These are phyloP conservation scores for Tapera naevia DNA, from an alignment of 2,797 vertebrate genomes.

Conservation along the genomic window DNA sequence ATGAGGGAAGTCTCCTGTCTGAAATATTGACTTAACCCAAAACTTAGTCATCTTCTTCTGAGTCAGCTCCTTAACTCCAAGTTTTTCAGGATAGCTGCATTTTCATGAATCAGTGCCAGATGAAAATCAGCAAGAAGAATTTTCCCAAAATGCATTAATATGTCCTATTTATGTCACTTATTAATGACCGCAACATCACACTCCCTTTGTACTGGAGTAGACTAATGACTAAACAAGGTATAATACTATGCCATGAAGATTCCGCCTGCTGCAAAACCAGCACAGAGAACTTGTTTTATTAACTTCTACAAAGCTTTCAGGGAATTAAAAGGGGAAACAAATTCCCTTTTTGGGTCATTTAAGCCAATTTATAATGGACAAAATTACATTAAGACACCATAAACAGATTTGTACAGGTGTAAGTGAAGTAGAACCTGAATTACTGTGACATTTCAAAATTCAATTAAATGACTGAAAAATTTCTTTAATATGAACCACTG, in stretches of 20 bases:
- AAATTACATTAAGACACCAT: constrained; percentile 30
- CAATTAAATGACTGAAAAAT: constrained; percentile 52
- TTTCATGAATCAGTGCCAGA: background rate
- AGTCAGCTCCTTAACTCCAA: background rate
- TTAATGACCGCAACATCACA: background rate
- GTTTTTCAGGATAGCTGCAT: background rate
- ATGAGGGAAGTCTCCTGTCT: background rate
- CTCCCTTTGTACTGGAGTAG: background rate
- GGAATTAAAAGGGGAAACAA: constrained; percentile 19
- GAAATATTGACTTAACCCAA: background rate
- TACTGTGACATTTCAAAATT: constrained; percentile 22
- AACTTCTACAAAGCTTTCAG: constrained; percentile 6
- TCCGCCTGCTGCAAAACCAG: background rate
- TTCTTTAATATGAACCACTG: constrained; percentile 5
- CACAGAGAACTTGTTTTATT: background rate
- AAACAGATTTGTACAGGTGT: constrained; percentile 54
- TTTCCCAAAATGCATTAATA: background rate
- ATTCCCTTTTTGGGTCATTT: background rate
- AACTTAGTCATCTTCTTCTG: background rate
- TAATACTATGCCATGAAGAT: background rate
- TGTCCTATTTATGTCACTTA: background rate
- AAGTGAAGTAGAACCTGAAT: constrained; percentile 65
- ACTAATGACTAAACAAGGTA: background rate
- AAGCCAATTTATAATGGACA: background rate
- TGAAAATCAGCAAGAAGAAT: background rate